phyloP scores from a whole-genome alignment of 2,113 vertebrate species.

The Leptobrachium leishanense region DNA sequence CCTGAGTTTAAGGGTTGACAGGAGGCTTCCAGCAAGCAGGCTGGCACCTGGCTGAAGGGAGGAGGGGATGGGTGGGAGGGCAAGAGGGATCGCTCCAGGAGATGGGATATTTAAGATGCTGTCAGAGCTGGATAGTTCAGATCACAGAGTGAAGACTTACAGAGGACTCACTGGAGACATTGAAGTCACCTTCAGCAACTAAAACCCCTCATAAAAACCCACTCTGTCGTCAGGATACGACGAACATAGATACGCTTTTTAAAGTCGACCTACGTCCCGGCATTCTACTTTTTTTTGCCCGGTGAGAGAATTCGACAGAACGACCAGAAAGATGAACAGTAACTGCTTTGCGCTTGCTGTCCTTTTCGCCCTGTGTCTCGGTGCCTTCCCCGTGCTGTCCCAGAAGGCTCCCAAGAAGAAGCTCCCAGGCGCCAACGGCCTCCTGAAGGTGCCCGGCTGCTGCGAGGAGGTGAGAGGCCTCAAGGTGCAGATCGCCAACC shows the following conservation, averaged over 20 bases:
- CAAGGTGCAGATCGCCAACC: constrained; percentile 86
- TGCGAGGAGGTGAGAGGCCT: constrained; percentile 85
- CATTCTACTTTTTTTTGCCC: not conserved
- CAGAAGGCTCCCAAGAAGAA: constrained; percentile 73
- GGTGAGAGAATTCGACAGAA: not conserved
- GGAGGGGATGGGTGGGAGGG: constrained; percentile 45
- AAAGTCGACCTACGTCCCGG: not conserved
- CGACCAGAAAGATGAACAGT: constrained; percentile 15
- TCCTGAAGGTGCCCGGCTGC: constrained; percentile 69
- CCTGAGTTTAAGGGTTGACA: not conserved
- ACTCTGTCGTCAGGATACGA: too few relatives aligned
- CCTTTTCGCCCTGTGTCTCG: constrained; percentile 52
- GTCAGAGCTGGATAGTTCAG: constrained; percentile 56
- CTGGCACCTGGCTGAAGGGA: constrained; percentile 41
- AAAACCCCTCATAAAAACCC: not conserved
- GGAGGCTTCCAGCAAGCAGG: constrained; percentile 7
- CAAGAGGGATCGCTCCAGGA: constrained; percentile 47
- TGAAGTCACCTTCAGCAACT: constrained; percentile 14
- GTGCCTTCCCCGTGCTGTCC: constrained; percentile 58
- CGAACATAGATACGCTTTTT: too few relatives aligned
- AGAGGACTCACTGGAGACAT: constrained; percentile 63
- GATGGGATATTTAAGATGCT: constrained; percentile 87
- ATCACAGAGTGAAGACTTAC: constrained; percentile 53
- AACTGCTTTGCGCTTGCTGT: constrained; percentile 60
- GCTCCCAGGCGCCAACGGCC: constrained; percentile 36